These are phyloP conservation scores for Eupithecia vulgata DNA, from an alignment of 2,888 invertebrate genomes.

Conservation along the genomic window DNA sequence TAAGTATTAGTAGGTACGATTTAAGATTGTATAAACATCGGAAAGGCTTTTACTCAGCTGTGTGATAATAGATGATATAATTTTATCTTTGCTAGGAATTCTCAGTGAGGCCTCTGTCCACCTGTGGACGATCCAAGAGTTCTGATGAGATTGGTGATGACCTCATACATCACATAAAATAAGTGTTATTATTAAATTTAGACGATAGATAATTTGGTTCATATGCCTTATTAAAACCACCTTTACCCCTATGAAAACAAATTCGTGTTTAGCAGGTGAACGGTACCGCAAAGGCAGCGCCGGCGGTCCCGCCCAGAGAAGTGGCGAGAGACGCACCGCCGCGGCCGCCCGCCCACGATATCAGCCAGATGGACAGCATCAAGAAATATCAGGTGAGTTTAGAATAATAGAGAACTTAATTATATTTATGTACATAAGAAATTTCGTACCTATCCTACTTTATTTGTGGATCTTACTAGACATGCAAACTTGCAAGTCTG, in stretches of 20 bases:
- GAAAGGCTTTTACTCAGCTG: neutral
- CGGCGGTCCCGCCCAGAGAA: conserved; percentile 84
- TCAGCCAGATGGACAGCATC: conserved; percentile 95
- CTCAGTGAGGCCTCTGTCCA: neutral
- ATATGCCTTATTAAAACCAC: neutral
- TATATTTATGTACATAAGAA: no score
- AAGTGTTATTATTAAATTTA: no score
- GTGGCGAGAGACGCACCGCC: conserved; percentile 77
- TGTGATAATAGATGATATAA: neutral
- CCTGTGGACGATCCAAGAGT: neutral
- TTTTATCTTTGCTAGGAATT: neutral
- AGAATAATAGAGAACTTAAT: no score
- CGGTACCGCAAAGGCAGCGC: conserved; percentile 86
- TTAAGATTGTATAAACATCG: no score
- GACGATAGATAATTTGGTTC: no score
- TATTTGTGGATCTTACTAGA: no score
- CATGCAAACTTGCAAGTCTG: no score
- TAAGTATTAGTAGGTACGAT: no score
- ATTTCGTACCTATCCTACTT: no score
- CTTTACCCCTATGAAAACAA: neutral
- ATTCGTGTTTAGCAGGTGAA: conserved; percentile 67
- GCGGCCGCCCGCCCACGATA: conserved; percentile 83
- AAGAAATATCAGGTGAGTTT: conserved; percentile 94
- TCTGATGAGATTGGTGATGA: no score
- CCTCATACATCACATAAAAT: no score